Conservation (phyloP, 2,888 invertebrate genomes). For the Tenthredo notha region DNA sequence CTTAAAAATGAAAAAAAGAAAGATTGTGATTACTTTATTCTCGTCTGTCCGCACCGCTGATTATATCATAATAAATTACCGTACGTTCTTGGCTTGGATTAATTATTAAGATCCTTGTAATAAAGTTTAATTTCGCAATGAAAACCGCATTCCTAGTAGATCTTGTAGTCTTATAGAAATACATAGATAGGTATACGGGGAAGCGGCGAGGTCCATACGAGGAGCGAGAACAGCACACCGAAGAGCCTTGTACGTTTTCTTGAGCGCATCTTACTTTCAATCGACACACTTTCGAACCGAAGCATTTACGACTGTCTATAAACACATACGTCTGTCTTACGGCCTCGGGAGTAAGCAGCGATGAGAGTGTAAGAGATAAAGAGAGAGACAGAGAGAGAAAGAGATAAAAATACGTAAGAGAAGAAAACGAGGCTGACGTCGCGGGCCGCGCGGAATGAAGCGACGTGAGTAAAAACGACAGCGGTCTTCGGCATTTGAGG, state of each 20-base stretch:
- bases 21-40: neutral
- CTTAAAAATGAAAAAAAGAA: neutral
- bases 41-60: neutral
- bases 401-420: neutral
- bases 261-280: slow-evolving; percentile 50
- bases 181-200: neutral
- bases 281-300: slow-evolving; percentile 52
- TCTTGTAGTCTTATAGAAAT: neutral
- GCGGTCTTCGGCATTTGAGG: slow-evolving; percentile 37
- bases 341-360: slow-evolving; percentile 7
- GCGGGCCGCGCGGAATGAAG: slow-evolving; percentile 17
- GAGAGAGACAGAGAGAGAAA: neutral
- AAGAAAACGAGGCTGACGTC: neutral
- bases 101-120: neutral
- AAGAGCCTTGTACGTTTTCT: slow-evolving; percentile 25
- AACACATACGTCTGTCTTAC: slow-evolving; percentile 45
- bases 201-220: neutral
- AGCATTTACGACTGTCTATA: slow-evolving; percentile 51
- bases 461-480: slow-evolving; percentile 41
- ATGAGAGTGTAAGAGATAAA: neutral
- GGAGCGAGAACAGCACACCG: neutral
- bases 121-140: slow-evolving; percentile 11
- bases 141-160: slow-evolving; percentile 10
- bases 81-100: neutral
- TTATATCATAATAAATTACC: neutral